These are phyloP conservation scores for Eremophila alpestris DNA, from an alignment of 2,797 vertebrate species.

Conservation along the genomic window DNA sequence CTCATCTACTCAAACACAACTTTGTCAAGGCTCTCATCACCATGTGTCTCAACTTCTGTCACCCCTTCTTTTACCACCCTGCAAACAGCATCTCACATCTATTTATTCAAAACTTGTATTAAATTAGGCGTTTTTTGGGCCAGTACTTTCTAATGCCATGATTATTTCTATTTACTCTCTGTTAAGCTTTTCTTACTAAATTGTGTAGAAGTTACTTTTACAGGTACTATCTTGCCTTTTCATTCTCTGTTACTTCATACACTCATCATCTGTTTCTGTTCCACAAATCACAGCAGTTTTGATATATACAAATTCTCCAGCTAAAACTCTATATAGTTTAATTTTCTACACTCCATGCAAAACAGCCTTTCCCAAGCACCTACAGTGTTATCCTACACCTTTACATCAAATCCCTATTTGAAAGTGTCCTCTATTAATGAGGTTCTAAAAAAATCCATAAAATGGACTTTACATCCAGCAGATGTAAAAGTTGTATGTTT, in stretches of 20 bases:
- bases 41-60: neutral
- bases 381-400: neutral
- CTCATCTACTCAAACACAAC: neutral
- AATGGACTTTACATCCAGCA: neutral
- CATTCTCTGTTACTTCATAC: neutral
- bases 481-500: neutral
- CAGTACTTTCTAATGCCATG: neutral
- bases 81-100: neutral
- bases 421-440: neutral
- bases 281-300: neutral
- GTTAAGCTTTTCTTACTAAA: neutral
- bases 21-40: neutral
- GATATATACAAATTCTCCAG: neutral
- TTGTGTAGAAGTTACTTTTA: neutral
- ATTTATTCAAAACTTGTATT: neutral
- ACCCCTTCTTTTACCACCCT: neutral
- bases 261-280: neutral
- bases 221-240: neutral
- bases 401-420: neutral
- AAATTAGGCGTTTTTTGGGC: neutral
- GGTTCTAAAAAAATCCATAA: neutral
- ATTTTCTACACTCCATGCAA: neutral
- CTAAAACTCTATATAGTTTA: neutral
- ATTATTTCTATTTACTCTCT: neutral
- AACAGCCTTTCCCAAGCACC: neutral